Evolutionary conservation across 2,113 vertebrate species (phyloP).

Genomic region (Steatornis caripensis): DNA sequence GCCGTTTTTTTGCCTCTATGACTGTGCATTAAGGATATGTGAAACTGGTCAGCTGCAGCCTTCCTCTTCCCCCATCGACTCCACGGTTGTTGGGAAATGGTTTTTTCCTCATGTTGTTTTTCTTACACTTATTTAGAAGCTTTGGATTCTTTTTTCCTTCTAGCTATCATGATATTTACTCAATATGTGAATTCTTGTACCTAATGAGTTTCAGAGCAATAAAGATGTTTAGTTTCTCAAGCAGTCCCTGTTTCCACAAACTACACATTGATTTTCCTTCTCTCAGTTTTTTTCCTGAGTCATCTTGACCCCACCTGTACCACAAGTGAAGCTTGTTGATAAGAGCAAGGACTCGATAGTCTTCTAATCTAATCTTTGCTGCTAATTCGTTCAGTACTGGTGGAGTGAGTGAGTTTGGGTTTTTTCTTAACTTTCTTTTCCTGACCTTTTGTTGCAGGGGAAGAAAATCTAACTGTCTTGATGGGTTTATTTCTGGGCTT

Average conservation of each 20-base stretch:
- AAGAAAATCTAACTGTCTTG: background rate
- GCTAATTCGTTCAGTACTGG: background rate
- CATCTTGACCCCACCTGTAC: background rate
- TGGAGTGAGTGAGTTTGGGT: background rate
- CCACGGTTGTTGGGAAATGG: background rate
- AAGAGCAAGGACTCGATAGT: background rate
- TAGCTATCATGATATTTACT: background rate
- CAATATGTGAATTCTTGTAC: background rate
- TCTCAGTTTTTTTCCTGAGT: background rate
- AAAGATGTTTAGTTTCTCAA: background rate
- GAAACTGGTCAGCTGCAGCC: background rate
- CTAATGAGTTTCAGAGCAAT: background rate
- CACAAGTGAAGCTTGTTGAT: background rate
- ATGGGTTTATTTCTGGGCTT: background rate
- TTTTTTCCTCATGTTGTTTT: background rate
- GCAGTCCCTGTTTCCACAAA: background rate
- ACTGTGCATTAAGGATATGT: accelerated
- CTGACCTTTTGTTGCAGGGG: background rate
- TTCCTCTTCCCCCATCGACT: accelerated
- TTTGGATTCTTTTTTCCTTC: background rate
- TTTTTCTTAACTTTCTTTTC: background rate
- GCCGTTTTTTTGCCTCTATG: accelerated
- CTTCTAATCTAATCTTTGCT: background rate
- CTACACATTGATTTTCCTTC: background rate
- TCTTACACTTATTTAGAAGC: background rate